Base-by-base conservation (phyloP, 1,140 invertebrate genomes). In the Zaprionus ghesquierei region DNA sequence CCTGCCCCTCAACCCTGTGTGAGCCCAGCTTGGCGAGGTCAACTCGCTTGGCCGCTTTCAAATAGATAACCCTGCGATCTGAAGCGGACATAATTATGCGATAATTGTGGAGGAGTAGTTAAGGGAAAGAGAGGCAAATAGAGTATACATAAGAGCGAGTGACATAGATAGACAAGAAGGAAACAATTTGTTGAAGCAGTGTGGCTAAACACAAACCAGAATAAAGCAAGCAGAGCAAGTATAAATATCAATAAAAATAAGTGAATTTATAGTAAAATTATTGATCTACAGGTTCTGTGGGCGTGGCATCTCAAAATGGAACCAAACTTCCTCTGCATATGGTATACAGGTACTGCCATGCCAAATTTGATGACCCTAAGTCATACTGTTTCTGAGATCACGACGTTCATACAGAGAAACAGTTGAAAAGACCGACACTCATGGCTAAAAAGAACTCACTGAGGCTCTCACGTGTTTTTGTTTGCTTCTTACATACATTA, bases 291-390 rank as follows among this genome's bases (percentile, higher is more conserved):
- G 2, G 5, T 3, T 4, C n/a, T 1, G 2, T 38, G 35, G n/a
- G n/a, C n/a, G 5, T 38, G n/a, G 13, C 2, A n/a, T 13, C 5
- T 1, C 0, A 38, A 2, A 15, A 8, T 15, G 0, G 0, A 41
- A 41, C 6, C 8, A 41, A 2, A 8, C 0, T 9, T 6, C 6
- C 8, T n/a, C 5, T 0, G 0, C 6, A 2, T 15, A 8, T 8
- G 6, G 6, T 1, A 41, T 1, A 41, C 6, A 41, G 35, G 2
- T 2, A 15, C 2, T 6, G 0, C 2, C 0, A 9, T 15, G 35
- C n/a, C 35, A 41, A 41, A 15, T 15, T 9, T 56, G 35, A 38
- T 1, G 35, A 15, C 35, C 15, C n/a, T 9, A 38, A 3, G 10
- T 33, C 3, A 12, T 12, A 12, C 4, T 12, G 6, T 6, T 15